These are phyloP conservation scores for Brachyopa scutellaris DNA, from an alignment of 2,888 invertebrate species.

Conservation along the genomic window DNA sequence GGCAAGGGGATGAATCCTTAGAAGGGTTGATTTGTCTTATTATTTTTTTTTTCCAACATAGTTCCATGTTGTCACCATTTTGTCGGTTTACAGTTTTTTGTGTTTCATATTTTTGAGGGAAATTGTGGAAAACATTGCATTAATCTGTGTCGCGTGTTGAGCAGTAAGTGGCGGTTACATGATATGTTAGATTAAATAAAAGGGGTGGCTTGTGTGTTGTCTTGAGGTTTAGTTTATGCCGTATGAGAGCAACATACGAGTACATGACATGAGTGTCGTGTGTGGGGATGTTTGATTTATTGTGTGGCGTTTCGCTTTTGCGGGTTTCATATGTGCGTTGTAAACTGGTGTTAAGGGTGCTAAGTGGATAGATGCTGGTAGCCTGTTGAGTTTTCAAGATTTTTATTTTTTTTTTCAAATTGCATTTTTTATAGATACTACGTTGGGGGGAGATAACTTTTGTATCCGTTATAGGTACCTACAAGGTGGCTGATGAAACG, in stretches of 20 bases:
- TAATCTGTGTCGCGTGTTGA: constrained; percentile 71
- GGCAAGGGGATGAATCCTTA: constrained; percentile 46
- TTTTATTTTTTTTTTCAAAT: background rate
- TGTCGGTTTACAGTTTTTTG: constrained; percentile 46
- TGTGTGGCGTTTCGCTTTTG: constrained; percentile 17
- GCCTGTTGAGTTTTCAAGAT: constrained; percentile 35
- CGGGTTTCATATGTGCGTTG: constrained; percentile 15
- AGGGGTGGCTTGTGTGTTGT: constrained; percentile 52
- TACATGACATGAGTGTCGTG: constrained; percentile 37
- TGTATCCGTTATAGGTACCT: too few species aligned
- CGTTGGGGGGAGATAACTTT: too few species aligned
- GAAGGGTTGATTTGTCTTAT: constrained; percentile 63
- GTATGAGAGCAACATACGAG: constrained; percentile 51
- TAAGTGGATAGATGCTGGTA: background rate
- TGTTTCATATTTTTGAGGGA: constrained; percentile 29
- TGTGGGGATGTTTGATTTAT: constrained; percentile 64
- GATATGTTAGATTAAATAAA: constrained; percentile 50
- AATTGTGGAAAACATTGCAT: constrained; percentile 63
- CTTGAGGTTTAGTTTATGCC: constrained; percentile 60
- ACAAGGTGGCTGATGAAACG: too few species aligned
- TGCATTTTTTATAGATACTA: too few species aligned
- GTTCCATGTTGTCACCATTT: constrained; percentile 65
- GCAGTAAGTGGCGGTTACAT: constrained; percentile 67
- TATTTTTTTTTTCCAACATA: constrained; percentile 14
- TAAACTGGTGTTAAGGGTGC: background rate